Evolutionary conservation across 2,113 vertebrate genomes (phyloP).

Genomic region (Ivindomyrus marchei): DNA sequence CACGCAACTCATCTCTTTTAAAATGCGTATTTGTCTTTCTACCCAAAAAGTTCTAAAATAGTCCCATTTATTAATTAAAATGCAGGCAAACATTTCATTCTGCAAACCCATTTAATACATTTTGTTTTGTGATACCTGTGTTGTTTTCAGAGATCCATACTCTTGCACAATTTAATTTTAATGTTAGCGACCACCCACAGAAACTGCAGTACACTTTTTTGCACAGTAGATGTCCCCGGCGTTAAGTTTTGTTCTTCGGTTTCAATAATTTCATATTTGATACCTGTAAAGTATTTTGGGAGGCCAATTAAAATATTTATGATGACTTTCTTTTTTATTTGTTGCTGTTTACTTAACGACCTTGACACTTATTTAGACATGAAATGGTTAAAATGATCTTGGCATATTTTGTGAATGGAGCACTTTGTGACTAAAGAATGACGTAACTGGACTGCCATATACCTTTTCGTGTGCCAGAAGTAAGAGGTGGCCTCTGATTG

Average conservation of each 20-base stretch:
- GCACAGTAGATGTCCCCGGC: constrained; percentile 67
- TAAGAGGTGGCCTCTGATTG: constrained; percentile 47
- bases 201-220: constrained; percentile 50
- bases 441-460: constrained; percentile 60
- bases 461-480: constrained; percentile 48
- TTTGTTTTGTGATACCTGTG: neutral
- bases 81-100: neutral
- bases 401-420: constrained; percentile 75
- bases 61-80: neutral
- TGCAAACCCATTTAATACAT: neutral
- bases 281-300: constrained; percentile 44
- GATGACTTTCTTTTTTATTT: constrained; percentile 46
- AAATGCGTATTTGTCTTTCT: neutral
- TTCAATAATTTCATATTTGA: constrained; percentile 50
- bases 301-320: constrained; percentile 53
- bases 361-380: constrained; percentile 59
- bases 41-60: neutral
- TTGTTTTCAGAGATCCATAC: neutral
- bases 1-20: neutral
- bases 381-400: constrained; percentile 53
- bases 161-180: neutral
- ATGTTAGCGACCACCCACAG: neutral
- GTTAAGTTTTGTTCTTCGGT: constrained; percentile 41
- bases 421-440: constrained; percentile 60
- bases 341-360: constrained; percentile 53